These are phyloP conservation scores for Monochamus alternatus DNA, from an alignment of 2,888 invertebrate species.

Conservation along the genomic window DNA sequence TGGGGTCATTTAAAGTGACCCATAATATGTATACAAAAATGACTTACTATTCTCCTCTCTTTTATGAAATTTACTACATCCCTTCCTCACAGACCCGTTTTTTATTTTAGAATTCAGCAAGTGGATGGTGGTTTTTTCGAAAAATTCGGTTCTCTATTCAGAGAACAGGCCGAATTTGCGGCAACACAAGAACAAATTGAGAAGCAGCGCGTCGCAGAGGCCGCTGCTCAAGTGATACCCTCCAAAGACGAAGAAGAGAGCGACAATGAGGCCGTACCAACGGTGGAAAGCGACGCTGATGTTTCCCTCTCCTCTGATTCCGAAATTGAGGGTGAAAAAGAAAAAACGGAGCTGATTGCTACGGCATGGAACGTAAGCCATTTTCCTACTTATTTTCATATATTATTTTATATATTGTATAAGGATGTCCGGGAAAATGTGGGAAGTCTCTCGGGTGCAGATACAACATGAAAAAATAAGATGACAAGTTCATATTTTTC, in stretches of 20 bases:
- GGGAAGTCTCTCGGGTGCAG: no score
- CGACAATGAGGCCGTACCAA: constrained; percentile 49
- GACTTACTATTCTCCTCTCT: no score
- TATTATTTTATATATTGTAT: no score
- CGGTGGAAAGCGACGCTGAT: constrained; percentile 63
- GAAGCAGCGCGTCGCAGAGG: constrained; percentile 65
- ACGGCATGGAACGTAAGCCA: constrained; percentile 85
- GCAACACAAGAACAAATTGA: constrained; percentile 72
- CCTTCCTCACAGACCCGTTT: neutral
- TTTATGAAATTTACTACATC: no score
- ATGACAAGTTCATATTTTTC: no score
- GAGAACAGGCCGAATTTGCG: constrained; percentile 77
- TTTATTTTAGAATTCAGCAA: constrained; percentile 82
- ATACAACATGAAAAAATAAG: no score
- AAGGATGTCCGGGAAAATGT: no score
- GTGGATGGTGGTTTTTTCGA: constrained; percentile 89
- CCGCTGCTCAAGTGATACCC: constrained; percentile 61
- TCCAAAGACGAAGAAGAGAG: constrained; percentile 51
- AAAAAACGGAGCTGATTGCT: constrained; percentile 77
- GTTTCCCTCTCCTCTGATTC: constrained; percentile 72
- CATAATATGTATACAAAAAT: no score
- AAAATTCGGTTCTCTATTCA: constrained; percentile 83
- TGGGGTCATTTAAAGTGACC: no score
- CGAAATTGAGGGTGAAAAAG: constrained; percentile 77
- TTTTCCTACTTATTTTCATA: constrained; percentile 3